Evolutionary conservation across 2,888 invertebrate species (phyloP).

Genomic region (Exephanes ischioxanthus): DNA sequence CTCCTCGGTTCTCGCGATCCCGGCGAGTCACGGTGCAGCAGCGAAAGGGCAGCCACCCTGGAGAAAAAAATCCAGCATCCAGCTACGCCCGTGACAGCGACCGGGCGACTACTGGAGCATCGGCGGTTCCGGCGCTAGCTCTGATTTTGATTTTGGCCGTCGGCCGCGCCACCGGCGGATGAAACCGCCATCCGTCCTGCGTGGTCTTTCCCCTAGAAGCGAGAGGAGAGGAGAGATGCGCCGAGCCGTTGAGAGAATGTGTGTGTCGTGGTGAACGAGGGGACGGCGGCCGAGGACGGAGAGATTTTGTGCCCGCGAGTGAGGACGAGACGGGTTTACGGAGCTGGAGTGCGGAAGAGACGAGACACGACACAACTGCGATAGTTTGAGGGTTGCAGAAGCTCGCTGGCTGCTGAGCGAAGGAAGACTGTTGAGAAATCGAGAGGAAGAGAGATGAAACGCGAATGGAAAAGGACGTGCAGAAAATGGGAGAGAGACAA

Average conservation of each 20-base stretch:
- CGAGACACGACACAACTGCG: constrained; percentile 35
- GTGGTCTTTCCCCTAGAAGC: not conserved
- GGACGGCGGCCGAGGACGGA: not conserved
- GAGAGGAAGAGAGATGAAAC: constrained; percentile 31
- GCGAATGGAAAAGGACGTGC: constrained; percentile 35
- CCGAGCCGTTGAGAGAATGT: not conserved
- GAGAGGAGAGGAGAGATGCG: not conserved
- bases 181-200: constrained; percentile 50
- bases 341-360: constrained; percentile 32
- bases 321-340: constrained; percentile 25
- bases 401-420: constrained; percentile 35
- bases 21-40: constrained; percentile 69
- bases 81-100: constrained; percentile 84
- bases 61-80: constrained; percentile 80
- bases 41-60: constrained; percentile 71
- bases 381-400: constrained; percentile 34
- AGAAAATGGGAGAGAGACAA: constrained; percentile 10
- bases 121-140: constrained; percentile 81
- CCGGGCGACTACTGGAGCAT: constrained; percentile 82
- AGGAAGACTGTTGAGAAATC: constrained; percentile 24
- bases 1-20: constrained; percentile 66
- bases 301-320: constrained; percentile 11
- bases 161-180: constrained; percentile 77
- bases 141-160: constrained; percentile 80
- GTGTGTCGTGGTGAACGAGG: not conserved